Base-by-base conservation (phyloP, 2,797 vertebrate species). In the Cossypha dichroa region DNA sequence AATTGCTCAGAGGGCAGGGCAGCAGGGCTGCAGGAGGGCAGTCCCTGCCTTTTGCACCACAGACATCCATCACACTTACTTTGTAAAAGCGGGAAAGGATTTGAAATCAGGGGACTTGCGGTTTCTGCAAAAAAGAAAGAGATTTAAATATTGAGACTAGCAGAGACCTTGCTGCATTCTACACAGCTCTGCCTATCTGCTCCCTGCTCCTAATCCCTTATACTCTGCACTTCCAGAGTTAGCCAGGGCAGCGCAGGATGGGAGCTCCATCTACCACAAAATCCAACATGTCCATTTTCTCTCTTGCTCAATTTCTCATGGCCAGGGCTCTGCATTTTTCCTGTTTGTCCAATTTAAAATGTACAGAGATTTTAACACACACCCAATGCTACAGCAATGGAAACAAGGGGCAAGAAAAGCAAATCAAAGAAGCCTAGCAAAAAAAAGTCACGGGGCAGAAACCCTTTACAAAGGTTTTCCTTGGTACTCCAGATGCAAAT, bases 21-120 rank as follows among this genome's bases (percentile, higher is more conserved):
- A 83, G 85, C 48, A 85, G 1, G 43, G 87, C 51, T 43, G 56
- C 63, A 64, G 85, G 45, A 46, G 29, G 55, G 54, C 28, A 75
- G 55, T 15, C 59, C 68, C 72, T 16, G 21, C 81, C 75, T 31
- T 41, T 46, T 3, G 20, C 31, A 52, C 75, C 58, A 76, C 77
- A 67, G 51, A 74, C 66, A 84, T 62, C 77, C 68, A 60, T 78
- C 59, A 62, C 96, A 98, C 99, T 99, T 98, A 99, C 98, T 99
- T 97, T 98, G 98, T 77, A 98, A 96, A 97, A 99, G 96, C 95
- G 98, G 97, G 96, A 99, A 99, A 85, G 98, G 97, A 85, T 97
- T 98, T 97, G 98, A 98, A 98, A 99, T 98, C 98, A 99, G 98
- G 95, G 98, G 99, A 98, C 98, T 99, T 84, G 98, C 96, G 60